Conservation (phyloP, 2,113 vertebrate genomes). For the Chaetura pelagica region DNA sequence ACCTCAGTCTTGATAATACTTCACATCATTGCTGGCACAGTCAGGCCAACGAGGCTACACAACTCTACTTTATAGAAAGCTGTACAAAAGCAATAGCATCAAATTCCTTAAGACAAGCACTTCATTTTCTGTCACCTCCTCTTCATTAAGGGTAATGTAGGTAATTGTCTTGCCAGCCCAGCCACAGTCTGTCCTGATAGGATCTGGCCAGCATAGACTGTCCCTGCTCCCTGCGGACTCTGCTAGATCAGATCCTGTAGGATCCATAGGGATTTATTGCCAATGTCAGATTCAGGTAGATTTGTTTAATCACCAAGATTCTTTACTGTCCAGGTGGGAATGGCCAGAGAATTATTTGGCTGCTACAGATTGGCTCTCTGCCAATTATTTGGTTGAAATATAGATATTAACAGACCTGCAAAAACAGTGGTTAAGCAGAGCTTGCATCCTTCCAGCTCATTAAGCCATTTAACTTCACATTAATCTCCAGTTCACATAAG, state of each 20-base stretch:
- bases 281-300: background rate
- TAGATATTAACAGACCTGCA: background rate
- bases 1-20: background rate
- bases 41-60: background rate
- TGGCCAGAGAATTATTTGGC: constrained; percentile 27
- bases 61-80: background rate
- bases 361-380: background rate
- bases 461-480: background rate
- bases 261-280: constrained; percentile 9
- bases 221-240: background rate
- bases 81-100: background rate
- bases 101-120: background rate
- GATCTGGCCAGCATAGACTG: background rate
- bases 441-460: constrained; percentile 21
- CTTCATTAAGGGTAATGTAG: background rate
- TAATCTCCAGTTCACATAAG: background rate
- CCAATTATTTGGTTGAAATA: constrained; percentile 32
- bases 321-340: constrained; percentile 14
- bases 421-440: background rate
- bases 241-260: background rate
- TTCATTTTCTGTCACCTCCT: background rate
- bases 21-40: background rate
- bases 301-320: background rate
- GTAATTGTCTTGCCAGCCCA: background rate
- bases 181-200: background rate